A percentile compares a stretch with the other conserved stretches of the same genome.
These are phyloP conservation scores for Plotosus lineatus DNA, from an alignment of 2,113 vertebrate genomes.

Conservation along the genomic window DNA sequence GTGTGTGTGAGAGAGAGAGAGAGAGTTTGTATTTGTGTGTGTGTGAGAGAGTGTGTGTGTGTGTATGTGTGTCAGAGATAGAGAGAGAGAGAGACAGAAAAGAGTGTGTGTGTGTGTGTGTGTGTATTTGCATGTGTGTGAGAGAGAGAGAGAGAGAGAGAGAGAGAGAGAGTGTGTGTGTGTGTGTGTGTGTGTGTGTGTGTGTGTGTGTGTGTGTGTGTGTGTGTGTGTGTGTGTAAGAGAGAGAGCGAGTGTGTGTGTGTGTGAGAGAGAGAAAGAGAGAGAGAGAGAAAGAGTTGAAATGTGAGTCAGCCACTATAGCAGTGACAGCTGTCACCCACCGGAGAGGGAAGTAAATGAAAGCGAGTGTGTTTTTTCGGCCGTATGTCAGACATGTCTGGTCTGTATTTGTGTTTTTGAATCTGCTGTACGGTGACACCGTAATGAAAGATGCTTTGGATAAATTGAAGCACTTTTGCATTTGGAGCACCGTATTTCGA, in stretches of 20 bases:
- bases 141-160: too few relatives aligned
- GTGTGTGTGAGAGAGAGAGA: too few relatives aligned
- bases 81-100: too few relatives aligned
- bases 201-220: background rate
- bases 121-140: background rate
- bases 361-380: background rate
- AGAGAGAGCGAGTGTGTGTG: background rate
- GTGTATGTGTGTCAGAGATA: background rate
- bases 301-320: background rate
- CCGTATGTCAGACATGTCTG: background rate
- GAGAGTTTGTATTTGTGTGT: background rate
- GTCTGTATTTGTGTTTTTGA: background rate
- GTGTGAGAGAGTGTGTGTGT: background rate
- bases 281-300: too few relatives aligned
- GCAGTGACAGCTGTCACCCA: conserved; percentile 5
- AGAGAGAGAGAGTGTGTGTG: background rate
- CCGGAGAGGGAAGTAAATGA: background rate
- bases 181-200: background rate
- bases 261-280: too few relatives aligned
- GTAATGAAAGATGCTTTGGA: background rate
- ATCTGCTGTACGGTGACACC: too few relatives aligned
- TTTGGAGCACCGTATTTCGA: background rate
- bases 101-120: background rate
- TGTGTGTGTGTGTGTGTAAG: background rate
- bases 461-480: background rate